Percentiles rank a stretch among this genome's conserved stretches.
phyloP scores from a whole-genome alignment of 2,888 invertebrate species.

The Drosophila tripunctata region DNA sequence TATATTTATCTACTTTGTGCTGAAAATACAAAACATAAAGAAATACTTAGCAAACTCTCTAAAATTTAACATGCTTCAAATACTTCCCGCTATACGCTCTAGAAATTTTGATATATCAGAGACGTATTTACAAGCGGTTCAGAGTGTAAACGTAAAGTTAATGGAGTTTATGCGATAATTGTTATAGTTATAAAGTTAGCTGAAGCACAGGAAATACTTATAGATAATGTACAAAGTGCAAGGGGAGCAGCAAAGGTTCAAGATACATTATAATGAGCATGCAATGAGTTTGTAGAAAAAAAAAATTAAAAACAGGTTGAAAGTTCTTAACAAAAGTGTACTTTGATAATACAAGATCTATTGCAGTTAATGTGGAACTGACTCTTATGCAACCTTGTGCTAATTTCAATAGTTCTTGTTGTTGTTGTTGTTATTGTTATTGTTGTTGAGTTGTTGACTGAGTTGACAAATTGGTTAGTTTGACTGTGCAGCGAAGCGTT shows the following conservation, averaged over 20 bases:
- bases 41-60: conserved; percentile 14
- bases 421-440: neutral
- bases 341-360: neutral
- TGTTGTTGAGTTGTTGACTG: conserved; percentile 33
- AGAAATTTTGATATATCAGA: conserved; percentile 44
- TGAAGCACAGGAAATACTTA: conserved; percentile 15
- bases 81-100: conserved; percentile 66
- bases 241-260: conserved; percentile 7
- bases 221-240: conserved; percentile 37
- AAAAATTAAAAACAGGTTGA: neutral
- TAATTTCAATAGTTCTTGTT: conserved; percentile 8
- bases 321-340: conserved; percentile 36
- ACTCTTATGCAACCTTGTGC: conserved; percentile 34
- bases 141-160: conserved; percentile 64
- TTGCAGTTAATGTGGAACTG: conserved; percentile 12
- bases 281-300: neutral
- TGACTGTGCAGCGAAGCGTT: conserved; percentile 58
- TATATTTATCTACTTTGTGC: neutral
- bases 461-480: conserved; percentile 54
- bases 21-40: neutral
- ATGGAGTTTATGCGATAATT: conserved; percentile 64
- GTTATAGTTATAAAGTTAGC: conserved; percentile 25
- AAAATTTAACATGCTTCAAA: conserved; percentile 65
- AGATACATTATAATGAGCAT: neutral
- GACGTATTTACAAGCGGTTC: conserved; percentile 47